Evolutionary conservation across 1,140 invertebrate genomes (phyloP).

Genomic region (Maconellicoccus hirsutus): DNA sequence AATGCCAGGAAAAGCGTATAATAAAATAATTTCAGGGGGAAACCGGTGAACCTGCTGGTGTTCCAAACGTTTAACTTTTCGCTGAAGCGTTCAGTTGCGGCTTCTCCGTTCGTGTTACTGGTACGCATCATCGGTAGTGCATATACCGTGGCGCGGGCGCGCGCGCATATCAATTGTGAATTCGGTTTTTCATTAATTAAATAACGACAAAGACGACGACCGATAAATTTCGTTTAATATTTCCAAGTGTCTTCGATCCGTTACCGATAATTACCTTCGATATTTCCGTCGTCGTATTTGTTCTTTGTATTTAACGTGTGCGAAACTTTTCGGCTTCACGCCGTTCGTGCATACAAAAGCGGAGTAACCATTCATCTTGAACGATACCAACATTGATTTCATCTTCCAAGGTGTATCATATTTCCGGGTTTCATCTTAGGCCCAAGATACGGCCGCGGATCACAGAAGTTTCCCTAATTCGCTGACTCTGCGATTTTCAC

Average conservation of each 20-base stretch:
- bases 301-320: no score
- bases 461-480: no score
- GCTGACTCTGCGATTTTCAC: no score
- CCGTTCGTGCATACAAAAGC: no score
- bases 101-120: slow-evolving; percentile 21
- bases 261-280: background rate
- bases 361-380: no score
- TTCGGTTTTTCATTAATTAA: slow-evolving; percentile 3
- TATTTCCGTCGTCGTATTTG: background rate
- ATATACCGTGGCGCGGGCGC: slow-evolving; percentile 10
- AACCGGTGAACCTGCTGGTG: slow-evolving; percentile 18
- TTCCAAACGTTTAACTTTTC: slow-evolving; percentile 22
- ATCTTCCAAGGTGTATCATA: no score
- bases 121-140: slow-evolving; percentile 21
- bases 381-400: no score
- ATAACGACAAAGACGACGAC: background rate
- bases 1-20: background rate
- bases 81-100: slow-evolving; percentile 20
- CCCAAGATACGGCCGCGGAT: no score
- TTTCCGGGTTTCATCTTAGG: no score
- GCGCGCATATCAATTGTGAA: slow-evolving; percentile 6
- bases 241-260: background rate
- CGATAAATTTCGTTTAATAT: background rate
- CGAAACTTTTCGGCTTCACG: background rate
- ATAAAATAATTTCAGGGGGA: slow-evolving; percentile 19